A percentile compares a stretch with the other conserved stretches of the same genome.
phyloP scores from a whole-genome alignment of 2,888 invertebrate species.

The Nymphalis urticae region DNA sequence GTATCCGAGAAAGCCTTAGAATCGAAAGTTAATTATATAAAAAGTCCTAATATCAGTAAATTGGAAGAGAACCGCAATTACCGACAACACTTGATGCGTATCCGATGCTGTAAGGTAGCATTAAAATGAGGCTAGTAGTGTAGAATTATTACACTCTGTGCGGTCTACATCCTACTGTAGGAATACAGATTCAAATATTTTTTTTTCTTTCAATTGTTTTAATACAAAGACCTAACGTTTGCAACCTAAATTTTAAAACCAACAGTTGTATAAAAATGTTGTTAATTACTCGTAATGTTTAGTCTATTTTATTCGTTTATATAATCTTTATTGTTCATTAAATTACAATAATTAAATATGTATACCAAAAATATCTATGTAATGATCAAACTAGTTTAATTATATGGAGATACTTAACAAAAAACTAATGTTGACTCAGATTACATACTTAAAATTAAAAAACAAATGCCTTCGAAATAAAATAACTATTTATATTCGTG shows the following conservation, averaged over 20 bases:
- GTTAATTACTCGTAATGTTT: too few species aligned
- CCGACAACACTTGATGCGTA: slow-evolving; percentile 37
- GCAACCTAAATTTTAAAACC: neutral
- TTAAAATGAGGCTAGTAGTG: slow-evolving; percentile 33
- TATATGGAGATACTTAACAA: too few species aligned
- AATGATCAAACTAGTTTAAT: too few species aligned
- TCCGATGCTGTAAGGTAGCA: slow-evolving; percentile 35
- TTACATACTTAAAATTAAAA: too few species aligned
- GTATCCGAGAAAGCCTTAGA: slow-evolving; percentile 34
- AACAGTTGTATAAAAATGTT: neutral
- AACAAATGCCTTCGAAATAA: too few species aligned
- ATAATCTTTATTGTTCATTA: too few species aligned
- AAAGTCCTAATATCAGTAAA: slow-evolving; percentile 40
- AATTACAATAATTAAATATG: too few species aligned
- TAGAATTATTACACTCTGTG: slow-evolving; percentile 33
- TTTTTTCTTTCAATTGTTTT: slow-evolving; percentile 2
- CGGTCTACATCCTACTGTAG: slow-evolving; percentile 16
- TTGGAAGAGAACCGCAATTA: slow-evolving; percentile 42
- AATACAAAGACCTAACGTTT: neutral
- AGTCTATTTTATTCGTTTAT: too few species aligned
- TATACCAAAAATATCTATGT: too few species aligned
- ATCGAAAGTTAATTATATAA: slow-evolving; percentile 37
- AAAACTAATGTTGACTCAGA: too few species aligned
- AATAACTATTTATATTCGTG: too few species aligned
- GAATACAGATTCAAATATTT: neutral